Evolutionary conservation across 2,888 invertebrate species (phyloP), one percentile per base, ranked within the genome.

Genomic region (Drosophila anceps): DNA sequence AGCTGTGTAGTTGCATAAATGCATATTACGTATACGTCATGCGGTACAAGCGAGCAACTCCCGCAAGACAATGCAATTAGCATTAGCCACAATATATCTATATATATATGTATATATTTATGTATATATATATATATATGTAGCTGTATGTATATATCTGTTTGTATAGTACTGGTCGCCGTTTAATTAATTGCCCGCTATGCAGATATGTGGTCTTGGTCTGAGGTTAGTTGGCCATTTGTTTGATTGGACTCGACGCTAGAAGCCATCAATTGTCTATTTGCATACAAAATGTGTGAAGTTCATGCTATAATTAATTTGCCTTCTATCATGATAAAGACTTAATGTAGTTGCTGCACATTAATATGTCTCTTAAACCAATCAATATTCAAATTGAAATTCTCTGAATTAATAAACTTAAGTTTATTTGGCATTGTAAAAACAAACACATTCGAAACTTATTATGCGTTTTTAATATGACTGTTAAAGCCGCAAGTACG

Each of bases 231-330:
- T 50, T 55, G 48, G 48, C 41, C 59, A 67, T 63, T 68, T 58
- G 33, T 18, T 35, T 18, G 8, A 46, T 48, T 65, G 44, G 24
- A 54, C 35, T 55, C 39, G 44, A 18, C n/a, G 27, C 29, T 46
- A n/a, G 46, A 41, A 39, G 39, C n/a, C 51, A 31, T 55, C 64
- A 63, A 31, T 46, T 37, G 39, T 50, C 33, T 55, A 75, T 86
- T 84, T 82, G 73, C 82, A 87, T 84, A 68, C 33, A 55, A 84
- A 84, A 84, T 75, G 60, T 75, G 82, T 65, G 82, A 84, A 84
- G 78, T 75, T 78, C 75, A 68, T 59, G 60, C 62, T 39, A 46
- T 54, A 46, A 64, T 65, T 66, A 58, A 33, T 51, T 50, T 18
- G 0, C 10, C 24, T 9, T 4, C 18, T 8, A n/a, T 31, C 31